Evolutionary conservation across 2,888 invertebrate species (phyloP).

Genomic region (Ceramica pisi): DNA sequence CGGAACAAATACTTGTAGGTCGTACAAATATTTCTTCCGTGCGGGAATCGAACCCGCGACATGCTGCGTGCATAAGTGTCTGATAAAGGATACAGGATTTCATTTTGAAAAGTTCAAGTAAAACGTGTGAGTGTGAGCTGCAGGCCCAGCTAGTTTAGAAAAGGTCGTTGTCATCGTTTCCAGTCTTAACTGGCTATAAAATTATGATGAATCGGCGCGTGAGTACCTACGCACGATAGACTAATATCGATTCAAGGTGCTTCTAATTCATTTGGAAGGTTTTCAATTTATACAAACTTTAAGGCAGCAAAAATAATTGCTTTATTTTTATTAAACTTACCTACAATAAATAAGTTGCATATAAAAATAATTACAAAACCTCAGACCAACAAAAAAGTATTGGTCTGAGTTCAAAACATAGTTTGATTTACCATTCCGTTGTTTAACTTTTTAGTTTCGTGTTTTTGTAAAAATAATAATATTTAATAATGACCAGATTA

Average conservation of each 20-base stretch:
- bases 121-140: not conserved
- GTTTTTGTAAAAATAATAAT: not conserved
- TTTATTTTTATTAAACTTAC: constrained; percentile 11
- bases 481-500: constrained; percentile 1
- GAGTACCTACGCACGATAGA: not conserved
- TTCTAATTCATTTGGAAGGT: constrained; percentile 18
- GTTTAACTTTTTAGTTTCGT: not conserved
- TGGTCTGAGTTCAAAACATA: not conserved
- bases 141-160: constrained; percentile 17
- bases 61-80: too few species aligned
- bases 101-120: not conserved
- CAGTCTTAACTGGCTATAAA: constrained; percentile 19
- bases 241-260: constrained; percentile 32
- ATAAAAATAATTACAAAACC: not conserved
- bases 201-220: constrained; percentile 17
- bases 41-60: too few species aligned
- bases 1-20: too few species aligned
- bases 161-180: constrained; percentile 10
- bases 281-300: constrained; percentile 4
- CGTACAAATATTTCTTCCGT: too few species aligned
- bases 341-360: constrained; percentile 7
- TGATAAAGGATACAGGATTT: not conserved
- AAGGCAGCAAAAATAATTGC: not conserved
- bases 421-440: not conserved
- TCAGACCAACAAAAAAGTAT: too few species aligned